Evolutionary conservation across 2,888 invertebrate genomes (phyloP).

Genomic region (Omphaloscelis lunosa): DNA sequence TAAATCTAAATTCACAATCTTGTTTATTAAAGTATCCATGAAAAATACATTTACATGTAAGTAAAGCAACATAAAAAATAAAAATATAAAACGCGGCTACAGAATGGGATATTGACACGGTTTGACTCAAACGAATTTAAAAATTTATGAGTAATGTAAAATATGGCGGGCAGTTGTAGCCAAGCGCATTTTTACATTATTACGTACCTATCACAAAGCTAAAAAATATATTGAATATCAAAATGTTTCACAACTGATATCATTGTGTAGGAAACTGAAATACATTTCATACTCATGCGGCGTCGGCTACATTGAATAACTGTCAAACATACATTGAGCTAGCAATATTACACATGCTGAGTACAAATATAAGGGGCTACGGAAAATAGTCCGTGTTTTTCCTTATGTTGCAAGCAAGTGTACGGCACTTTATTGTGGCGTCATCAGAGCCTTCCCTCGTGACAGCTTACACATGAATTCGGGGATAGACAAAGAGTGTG

Average conservation of each 20-base stretch:
- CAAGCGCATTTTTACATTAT: slow-evolving; percentile 41
- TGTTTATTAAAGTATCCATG: slow-evolving; percentile 35
- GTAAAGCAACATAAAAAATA: slow-evolving; percentile 35
- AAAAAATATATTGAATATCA: slow-evolving; percentile 28
- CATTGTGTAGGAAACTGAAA: slow-evolving; percentile 22
- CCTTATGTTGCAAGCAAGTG: slow-evolving; percentile 73
- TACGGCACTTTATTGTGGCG: slow-evolving; percentile 81
- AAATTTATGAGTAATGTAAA: slow-evolving; percentile 64
- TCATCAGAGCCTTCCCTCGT: slow-evolving; percentile 77
- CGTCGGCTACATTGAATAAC: slow-evolving; percentile 40
- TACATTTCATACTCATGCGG: slow-evolving; percentile 21
- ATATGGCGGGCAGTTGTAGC: slow-evolving; percentile 47
- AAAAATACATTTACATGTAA: slow-evolving; percentile 49
- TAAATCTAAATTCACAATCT: slow-evolving; percentile 22
- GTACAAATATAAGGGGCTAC: slow-evolving; percentile 58
- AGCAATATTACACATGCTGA: slow-evolving; percentile 45
- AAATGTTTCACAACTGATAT: slow-evolving; percentile 19
- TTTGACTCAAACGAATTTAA: slow-evolving; percentile 62
- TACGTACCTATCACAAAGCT: slow-evolving; percentile 25
- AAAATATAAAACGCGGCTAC: slow-evolving; percentile 35
- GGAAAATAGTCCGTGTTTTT: slow-evolving; percentile 57
- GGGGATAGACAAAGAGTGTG: slow-evolving; percentile 83
- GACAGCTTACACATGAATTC: slow-evolving; percentile 83
- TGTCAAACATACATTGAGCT: slow-evolving; percentile 42
- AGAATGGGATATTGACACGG: slow-evolving; percentile 59